A percentile compares a stretch with the other conserved stretches of the same genome.
These are phyloP conservation scores for Mus pahari DNA, from an alignment of 2,113 vertebrate genomes.

Conservation along the genomic window DNA sequence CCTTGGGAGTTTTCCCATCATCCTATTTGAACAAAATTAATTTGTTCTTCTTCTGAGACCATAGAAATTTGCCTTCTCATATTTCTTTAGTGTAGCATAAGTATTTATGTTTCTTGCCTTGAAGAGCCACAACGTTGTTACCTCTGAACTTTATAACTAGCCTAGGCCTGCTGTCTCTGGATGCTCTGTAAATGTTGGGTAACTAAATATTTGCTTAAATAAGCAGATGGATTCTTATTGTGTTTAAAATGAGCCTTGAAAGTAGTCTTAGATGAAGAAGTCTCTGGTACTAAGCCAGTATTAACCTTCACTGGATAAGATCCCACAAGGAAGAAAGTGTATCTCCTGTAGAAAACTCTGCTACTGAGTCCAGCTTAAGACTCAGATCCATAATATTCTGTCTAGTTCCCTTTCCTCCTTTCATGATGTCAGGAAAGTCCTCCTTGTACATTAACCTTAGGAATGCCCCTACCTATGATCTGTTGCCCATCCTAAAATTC, in stretches of 20 bases:
- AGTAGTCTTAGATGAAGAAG: not conserved
- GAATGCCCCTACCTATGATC: not conserved
- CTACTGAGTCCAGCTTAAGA: not conserved
- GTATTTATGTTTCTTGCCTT: not conserved
- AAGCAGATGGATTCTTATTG: not conserved
- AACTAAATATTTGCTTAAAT: not conserved
- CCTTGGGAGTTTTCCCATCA: not conserved
- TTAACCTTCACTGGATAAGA: not conserved
- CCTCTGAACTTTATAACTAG: not conserved
- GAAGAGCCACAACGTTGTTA: not conserved
- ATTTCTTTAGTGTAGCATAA: not conserved
- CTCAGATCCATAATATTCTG: not conserved
- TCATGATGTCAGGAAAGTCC: not conserved
- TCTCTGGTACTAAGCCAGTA: not conserved
- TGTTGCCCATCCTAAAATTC: not conserved
- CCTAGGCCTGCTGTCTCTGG: not conserved
- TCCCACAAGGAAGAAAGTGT: not conserved
- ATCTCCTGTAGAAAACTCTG: not conserved
- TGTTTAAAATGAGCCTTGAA: not conserved
- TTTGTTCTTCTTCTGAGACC: not conserved
- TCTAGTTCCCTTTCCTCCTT: not conserved
- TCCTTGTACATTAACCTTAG: accelerated
- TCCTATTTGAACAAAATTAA: not conserved
- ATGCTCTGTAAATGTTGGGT: not conserved
- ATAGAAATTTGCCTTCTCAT: not conserved